Evolutionary conservation across 2,113 vertebrate genomes (phyloP), one percentile per base, ranked within the genome.

Genomic region (Carollia perspicillata): DNA sequence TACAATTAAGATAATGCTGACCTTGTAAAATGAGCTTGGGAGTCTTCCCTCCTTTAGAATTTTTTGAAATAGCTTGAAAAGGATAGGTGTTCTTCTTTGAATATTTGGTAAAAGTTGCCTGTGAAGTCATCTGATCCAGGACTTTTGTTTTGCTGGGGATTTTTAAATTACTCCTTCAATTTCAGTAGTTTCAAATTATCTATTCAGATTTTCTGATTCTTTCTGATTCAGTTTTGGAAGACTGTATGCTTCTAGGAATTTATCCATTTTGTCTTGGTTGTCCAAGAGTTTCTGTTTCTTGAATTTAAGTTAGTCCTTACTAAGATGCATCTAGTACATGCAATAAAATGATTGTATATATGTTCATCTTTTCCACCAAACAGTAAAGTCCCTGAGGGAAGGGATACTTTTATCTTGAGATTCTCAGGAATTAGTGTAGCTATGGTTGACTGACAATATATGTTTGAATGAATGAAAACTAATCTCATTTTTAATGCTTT

Each of bases 341-440:
- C 3, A 51, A 53, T 87, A 89, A 84, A 92, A 89, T 91, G 37
- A 83, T 74, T 83, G 28, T 51, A 33, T 91, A 14, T 68, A 53
- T 81, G n/a, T 49, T 10, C 23, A 13, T 84, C 68, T 92, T 92
- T 33, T 33, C 20, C 16, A 88, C 23, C 33, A 88, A 40, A 53
- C 8, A 75, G 10, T 85, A 69, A 90, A 92, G 2, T 53, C 44
- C 51, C 18, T 60, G 3, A 77, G 10, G 11, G 42, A n/a, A 68
- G 33, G 77, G 33, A 68, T 51, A 92, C 60, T 83, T 80, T 86
- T 88, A 81, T 85, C n/a, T 95, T 87, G 55, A 58, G 60, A 95
- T 87, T 91, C 49, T 69, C 30, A 77, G 37, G 8, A 77, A 69
- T 88, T 94, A 63, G 35, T 23, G 23, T 51, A 80, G 17, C 17